Base-by-base conservation (phyloP, 2,797 vertebrate genomes). In the Rhynchotus rufescens region DNA sequence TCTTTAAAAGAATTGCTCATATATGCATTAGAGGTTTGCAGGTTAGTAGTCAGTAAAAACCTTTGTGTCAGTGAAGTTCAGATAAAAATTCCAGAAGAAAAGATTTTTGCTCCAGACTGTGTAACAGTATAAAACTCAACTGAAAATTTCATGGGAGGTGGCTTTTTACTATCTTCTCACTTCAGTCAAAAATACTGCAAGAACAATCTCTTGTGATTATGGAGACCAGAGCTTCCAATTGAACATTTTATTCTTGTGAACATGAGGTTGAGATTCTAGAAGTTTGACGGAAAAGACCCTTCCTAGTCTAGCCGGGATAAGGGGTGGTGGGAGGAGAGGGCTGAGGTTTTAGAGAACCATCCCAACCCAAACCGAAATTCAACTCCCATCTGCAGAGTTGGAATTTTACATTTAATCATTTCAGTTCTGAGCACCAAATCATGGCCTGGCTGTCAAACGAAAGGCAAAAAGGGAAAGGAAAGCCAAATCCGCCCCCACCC, bases 1-100 rank as follows among this genome's bases (percentile, higher is more conserved):
- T 90, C 87, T 78, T 93, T 85, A 86, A 89, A 36, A 74, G 77
- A 93, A 94, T 71, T 84, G 74, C 77, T 88, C 85, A 59, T 57
- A 40, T 28, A 40, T 40, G 87, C 87, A 38, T 49, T 78, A 73
- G 84, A 91, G 80, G 40, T 81, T 89, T 93, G 80, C 34, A 79
- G 84, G 62, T 90, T 87, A 61, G 60, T 49, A 84, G 66, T 74
- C 82, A 92, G 74, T 66, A 78, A 81, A 90, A 86, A 62, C 51
- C 42, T 80, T 56, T 62, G 10, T 64, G 82, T 78, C 69, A 73
- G 84, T 60, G 61, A 84, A 86, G 54, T 86, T 91, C 72, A 86
- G 61, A 61, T 47, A 92, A 87, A 71, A 85, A 93, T 40, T 65
- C 56, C 74, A 59, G 40, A 88, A 84, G 89, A 20, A 32, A 78